A percentile compares a stretch with the other conserved stretches of the same genome.
These are phyloP conservation scores for Scalopus aquaticus DNA, from an alignment of 2,113 vertebrate species.

Conservation along the genomic window DNA sequence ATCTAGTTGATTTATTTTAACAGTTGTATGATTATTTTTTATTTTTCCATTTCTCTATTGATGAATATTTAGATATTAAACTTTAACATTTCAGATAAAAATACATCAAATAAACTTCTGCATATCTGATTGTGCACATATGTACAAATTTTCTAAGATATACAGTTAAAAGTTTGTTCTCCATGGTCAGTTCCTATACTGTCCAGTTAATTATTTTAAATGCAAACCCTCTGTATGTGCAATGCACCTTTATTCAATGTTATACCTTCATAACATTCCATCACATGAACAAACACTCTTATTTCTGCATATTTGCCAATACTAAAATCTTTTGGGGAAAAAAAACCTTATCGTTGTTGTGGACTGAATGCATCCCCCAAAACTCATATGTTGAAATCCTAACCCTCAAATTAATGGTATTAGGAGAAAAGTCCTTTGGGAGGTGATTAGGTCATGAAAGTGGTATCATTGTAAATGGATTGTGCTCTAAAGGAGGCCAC, in stretches of 20 bases:
- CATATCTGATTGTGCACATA: not conserved
- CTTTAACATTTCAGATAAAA: not conserved
- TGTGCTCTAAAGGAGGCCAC: not conserved
- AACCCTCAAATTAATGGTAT: not conserved
- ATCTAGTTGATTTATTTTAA: not conserved
- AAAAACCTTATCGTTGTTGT: not conserved
- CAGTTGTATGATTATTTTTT: not conserved
- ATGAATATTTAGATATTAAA: not conserved
- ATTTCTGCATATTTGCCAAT: not conserved
- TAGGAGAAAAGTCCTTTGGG: not conserved
- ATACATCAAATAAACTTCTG: not conserved
- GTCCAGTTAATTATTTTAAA: not conserved
- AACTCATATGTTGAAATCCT: not conserved
- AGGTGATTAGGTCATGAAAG: not conserved
- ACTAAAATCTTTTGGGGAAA: not conserved
- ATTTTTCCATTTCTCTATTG: not conserved
- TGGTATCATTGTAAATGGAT: not conserved
- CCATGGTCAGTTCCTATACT: not conserved
- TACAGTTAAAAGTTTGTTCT: not conserved
- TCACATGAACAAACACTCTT: not conserved
- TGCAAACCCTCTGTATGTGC: not conserved
- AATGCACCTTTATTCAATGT: not conserved
- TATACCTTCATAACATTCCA: not conserved
- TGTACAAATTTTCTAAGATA: not conserved
- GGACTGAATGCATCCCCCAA: not conserved